Base-by-base conservation (phyloP, 1,140 invertebrate species). In the Sycophaga agraensis region DNA sequence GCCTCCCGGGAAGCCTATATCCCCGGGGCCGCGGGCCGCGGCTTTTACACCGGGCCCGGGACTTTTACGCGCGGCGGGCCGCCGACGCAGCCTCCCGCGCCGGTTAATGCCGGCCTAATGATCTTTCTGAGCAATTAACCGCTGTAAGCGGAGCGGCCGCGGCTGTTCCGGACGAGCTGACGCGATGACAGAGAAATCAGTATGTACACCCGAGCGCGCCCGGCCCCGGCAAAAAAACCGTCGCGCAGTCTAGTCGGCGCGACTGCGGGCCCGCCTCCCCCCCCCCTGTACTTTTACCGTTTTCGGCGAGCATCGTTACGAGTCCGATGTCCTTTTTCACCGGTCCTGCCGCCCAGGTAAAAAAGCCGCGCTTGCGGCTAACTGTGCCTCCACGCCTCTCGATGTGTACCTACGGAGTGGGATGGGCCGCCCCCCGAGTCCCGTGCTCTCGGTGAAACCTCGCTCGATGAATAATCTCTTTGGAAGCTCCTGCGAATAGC, bases 181-280 rank as follows among this genome's bases (percentile, higher is more conserved):
- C 68, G 59, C 57, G 66, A 56, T 63, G 70, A 70, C 69, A 69
- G 70, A 72, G 70, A 72, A 72, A 72, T 70, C 69, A 66, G 62
- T 66, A 64, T 60, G 24, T 65, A 61, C 51, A 59, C 26, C 51
- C 54, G 39, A 48, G 64, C 70, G 66, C 65, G 64, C 53, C 59
- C 53, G 63, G 64, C 66, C 61, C 66, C 58, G 64, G 67, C 63
- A 68, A 72, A 72, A 69, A 69, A 59, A 64, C 54, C 46, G 57
- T 64, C 64, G 60, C 35, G 37, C n/a, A 28, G 46, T 16, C 24
- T 43, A 53, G 49, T 59, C 50, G 46, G 34, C 21, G 21, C 46
- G 46, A 46, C 42, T 17, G 42, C 28, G 40, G 22, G 14, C 54
- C n/a, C 28, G 4, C 28, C 11, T 11, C 11, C 49, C 54, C 56